Conservation (phyloP, 2,797 vertebrate genomes). For the Lutjanus argentimaculatus region DNA sequence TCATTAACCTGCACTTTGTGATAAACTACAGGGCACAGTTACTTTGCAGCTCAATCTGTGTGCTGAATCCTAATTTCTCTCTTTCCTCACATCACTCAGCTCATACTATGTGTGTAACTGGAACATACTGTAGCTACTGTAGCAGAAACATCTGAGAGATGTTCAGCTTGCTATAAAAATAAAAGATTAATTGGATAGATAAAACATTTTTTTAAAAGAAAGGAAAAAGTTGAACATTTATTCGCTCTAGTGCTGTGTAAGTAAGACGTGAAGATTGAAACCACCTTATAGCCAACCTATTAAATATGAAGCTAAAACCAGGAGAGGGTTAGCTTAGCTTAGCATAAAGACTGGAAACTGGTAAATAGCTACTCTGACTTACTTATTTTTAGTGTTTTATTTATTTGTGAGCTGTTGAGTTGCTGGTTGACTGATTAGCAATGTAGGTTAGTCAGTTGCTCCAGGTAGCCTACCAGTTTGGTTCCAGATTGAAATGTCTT, state of each 20-base stretch:
- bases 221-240: no score
- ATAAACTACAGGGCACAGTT: background rate
- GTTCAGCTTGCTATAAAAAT: background rate
- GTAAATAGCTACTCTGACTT: background rate
- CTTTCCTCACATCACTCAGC: background rate
- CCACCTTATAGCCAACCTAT: no score
- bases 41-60: background rate
- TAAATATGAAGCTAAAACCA: no score
- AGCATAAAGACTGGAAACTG: background rate
- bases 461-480: no score
- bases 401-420: background rate
- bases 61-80: slow-evolving; percentile 28
- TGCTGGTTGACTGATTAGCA: background rate
- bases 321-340: background rate
- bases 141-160: background rate
- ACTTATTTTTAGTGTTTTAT: no score
- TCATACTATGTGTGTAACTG: background rate
- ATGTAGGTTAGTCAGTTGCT: no score
- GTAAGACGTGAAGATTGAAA: no score
- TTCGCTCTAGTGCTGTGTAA: no score
- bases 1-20: slow-evolving; percentile 20
- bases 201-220: no score
- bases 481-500: background rate
- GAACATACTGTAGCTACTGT: background rate
- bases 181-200: no score